Conservation (phyloP, 2,797 vertebrate genomes). For the Tiaroga cobitis region DNA sequence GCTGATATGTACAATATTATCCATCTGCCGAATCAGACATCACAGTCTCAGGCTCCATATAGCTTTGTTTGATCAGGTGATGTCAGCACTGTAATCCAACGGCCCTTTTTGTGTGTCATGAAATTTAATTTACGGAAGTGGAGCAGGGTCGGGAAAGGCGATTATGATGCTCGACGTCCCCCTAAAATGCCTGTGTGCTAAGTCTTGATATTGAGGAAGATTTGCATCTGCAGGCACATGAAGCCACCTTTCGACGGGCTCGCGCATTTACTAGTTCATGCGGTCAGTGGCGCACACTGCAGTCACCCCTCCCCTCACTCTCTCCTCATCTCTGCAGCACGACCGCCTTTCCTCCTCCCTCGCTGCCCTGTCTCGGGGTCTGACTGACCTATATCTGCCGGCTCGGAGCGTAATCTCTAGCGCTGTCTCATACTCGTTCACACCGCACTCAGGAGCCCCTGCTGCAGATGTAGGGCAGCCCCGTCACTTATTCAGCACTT, state of each 20-base stretch:
- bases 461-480: constrained; percentile 37
- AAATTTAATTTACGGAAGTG: constrained; percentile 51
- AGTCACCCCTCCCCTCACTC: neutral
- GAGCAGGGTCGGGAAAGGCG: neutral
- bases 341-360: constrained; percentile 45
- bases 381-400: constrained; percentile 71
- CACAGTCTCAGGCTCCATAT: constrained; percentile 24
- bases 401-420: constrained; percentile 49
- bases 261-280: constrained; percentile 24
- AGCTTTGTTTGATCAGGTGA: constrained; percentile 41
- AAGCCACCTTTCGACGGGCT: neutral
- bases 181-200: constrained; percentile 36
- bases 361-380: constrained; percentile 48
- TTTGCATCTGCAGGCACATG: constrained; percentile 15
- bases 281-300: constrained; percentile 25
- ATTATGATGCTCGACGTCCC: constrained; percentile 19
- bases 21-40: constrained; percentile 13
- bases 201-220: constrained; percentile 34
- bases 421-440: constrained; percentile 25
- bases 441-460: constrained; percentile 33
- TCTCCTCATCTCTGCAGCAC: neutral
- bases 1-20: neutral
- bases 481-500: constrained; percentile 52
- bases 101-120: constrained; percentile 35
- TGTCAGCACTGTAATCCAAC: constrained; percentile 41